These are phyloP conservation scores for Pteria penguin DNA, from an alignment of 2,888 invertebrate species.

Conservation along the genomic window DNA sequence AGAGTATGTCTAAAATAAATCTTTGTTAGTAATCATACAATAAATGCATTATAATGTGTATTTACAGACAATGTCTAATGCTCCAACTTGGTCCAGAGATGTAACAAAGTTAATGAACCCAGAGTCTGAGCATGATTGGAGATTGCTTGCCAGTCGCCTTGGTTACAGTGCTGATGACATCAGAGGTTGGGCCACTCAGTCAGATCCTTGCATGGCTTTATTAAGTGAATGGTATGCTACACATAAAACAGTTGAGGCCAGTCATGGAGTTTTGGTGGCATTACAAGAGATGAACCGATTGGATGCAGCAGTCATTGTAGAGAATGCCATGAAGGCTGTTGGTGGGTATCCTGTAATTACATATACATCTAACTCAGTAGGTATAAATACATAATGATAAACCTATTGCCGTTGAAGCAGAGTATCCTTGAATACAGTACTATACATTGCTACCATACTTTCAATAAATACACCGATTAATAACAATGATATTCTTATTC, in stretches of 20 bases:
- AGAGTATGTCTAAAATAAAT: no score
- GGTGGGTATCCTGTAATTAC: slow-evolving; percentile 46
- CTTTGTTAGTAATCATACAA: no score
- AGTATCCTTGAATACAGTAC: no score
- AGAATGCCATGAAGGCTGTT: slow-evolving; percentile 72
- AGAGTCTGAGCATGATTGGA: slow-evolving; percentile 73
- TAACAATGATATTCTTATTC: background rate
- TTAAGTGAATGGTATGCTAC: slow-evolving; percentile 78
- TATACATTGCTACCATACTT: no score
- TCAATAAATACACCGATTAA: no score
- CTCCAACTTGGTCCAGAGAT: slow-evolving; percentile 76
- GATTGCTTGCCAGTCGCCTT: slow-evolving; percentile 73
- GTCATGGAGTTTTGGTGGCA: slow-evolving; percentile 65
- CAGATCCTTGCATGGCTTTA: slow-evolving; percentile 77
- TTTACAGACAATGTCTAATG: slow-evolving; percentile 77
- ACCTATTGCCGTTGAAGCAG: no score
- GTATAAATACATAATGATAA: no score
- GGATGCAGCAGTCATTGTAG: slow-evolving; percentile 74
- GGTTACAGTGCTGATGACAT: slow-evolving; percentile 76
- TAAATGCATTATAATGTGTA: no score
- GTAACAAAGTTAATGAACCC: slow-evolving; percentile 75
- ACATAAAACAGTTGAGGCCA: slow-evolving; percentile 76
- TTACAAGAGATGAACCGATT: slow-evolving; percentile 74
- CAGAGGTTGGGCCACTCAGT: slow-evolving; percentile 73
- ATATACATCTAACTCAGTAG: background rate